Base-by-base conservation (phyloP, 1,140 invertebrate species). In the Drosophila erecta region DNA sequence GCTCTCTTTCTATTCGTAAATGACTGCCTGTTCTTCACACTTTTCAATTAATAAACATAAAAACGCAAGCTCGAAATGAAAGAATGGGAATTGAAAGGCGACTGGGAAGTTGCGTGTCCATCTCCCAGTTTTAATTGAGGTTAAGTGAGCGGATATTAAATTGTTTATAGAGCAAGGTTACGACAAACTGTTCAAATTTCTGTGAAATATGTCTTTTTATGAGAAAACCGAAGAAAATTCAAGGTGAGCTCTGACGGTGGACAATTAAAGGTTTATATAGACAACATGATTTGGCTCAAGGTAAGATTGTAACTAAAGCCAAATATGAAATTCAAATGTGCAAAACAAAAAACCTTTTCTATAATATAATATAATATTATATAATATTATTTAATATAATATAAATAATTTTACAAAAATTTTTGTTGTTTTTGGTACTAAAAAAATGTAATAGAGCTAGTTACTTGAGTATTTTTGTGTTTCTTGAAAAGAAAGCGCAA, bases 111-210 rank as follows among this genome's bases (percentile, higher is more conserved):
- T 67, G 80, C 80, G 80, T 86, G 83, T 40, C 59, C 35, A 61
- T 65, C 55, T 58, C 61, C 33, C n/a, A 47, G n/a, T 30, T 71
- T 66, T 71, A 78, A 87, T 87, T 76, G 69, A 76, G 81, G 81
- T 62, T 87, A 86, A 79, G 69, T 64, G 57, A 65, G 46, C 47
- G 47, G 51, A 47, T 64, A 86, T 81, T 67, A 86, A 81, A 87
- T 76, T 67, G 69, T 81, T 86, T 71, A 71, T 86, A 51, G 78
- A 64, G 61, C 83, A 87, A 86, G 81, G 81, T 61, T 81, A 58
- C 35, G 10, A 50, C 33, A 30, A 64, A 64, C 27, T 64, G 54
- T 44, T 64, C 53, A 72, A 30, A 50, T 69, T 70, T 78, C 6
- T 49, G 43, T 70, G 59, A 81, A 65, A 50, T 70, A 75, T 83